These are phyloP conservation scores for Semnopithecus entellus DNA, from an alignment of 2,113 vertebrate genomes.

Conservation along the genomic window DNA sequence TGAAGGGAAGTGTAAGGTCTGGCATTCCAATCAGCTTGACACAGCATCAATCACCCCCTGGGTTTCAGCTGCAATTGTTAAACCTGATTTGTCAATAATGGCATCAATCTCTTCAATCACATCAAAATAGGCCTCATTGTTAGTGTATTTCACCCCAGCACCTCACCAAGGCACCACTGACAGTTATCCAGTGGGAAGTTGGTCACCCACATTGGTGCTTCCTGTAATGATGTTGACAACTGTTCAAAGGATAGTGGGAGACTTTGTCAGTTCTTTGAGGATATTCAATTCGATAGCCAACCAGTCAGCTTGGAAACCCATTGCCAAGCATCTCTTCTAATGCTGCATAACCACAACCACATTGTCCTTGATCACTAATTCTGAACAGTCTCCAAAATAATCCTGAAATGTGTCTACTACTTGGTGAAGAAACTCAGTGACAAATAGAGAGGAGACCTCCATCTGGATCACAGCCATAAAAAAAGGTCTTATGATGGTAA, in stretches of 20 bases:
- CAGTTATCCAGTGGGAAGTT: not conserved
- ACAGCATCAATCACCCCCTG: not conserved
- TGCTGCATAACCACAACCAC: slow-evolving; percentile 97
- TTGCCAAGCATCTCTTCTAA: slow-evolving; percentile 99
- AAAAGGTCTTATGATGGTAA: slow-evolving; percentile 96
- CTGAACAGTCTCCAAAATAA: slow-evolving; percentile 96
- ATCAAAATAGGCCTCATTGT: too few species aligned
- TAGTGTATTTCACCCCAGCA: not conserved
- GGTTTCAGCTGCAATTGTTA: not conserved
- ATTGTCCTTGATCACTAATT: slow-evolving; percentile 91
- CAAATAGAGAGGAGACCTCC: slow-evolving; percentile 97
- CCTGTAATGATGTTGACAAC: slow-evolving; percentile 97
- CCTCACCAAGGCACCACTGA: not conserved
- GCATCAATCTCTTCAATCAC: too few species aligned
- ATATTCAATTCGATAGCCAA: slow-evolving; percentile 98
- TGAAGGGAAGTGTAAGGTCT: not conserved
- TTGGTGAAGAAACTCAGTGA: slow-evolving; percentile 98
- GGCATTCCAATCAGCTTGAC: not conserved
- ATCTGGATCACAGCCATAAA: slow-evolving; percentile 98
- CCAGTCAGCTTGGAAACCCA: slow-evolving; percentile 87
- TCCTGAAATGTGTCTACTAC: slow-evolving; percentile 99
- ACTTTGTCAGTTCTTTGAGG: slow-evolving; percentile 96
- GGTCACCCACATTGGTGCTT: not conserved
- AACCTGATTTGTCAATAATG: not conserved
- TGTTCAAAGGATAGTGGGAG: slow-evolving; percentile 95